phyloP scores from a whole-genome alignment of 2,888 invertebrate species.

The Euclidia mi region DNA sequence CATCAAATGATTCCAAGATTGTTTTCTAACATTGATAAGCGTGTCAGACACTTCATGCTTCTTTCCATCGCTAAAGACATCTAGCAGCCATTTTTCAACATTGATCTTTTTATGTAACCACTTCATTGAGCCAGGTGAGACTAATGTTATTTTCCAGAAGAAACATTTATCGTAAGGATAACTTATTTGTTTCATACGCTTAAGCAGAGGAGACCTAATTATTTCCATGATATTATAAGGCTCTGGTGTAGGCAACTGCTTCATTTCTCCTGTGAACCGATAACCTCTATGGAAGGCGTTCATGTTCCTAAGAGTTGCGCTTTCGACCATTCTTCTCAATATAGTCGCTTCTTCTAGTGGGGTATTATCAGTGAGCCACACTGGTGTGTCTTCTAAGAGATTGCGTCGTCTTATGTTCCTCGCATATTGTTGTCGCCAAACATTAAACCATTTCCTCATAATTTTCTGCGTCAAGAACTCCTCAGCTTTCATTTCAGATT shows the following conservation, averaged over 20 bases:
- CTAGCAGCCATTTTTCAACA: slow-evolving; percentile 82
- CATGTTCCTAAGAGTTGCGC: slow-evolving; percentile 77
- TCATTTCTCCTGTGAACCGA: slow-evolving; percentile 77
- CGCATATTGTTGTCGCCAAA: slow-evolving; percentile 76
- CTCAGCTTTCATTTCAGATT: slow-evolving; percentile 79
- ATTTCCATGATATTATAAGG: slow-evolving; percentile 82
- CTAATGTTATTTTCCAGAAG: slow-evolving; percentile 91
- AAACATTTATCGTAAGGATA: slow-evolving; percentile 81
- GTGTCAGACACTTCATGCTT: slow-evolving; percentile 72
- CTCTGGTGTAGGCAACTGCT: slow-evolving; percentile 69
- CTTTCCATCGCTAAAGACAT: slow-evolving; percentile 82
- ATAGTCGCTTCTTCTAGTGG: slow-evolving; percentile 74
- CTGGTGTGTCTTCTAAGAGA: slow-evolving; percentile 81
- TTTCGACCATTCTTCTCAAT: slow-evolving; percentile 73
- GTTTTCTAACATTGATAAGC: slow-evolving; percentile 78
- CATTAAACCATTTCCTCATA: slow-evolving; percentile 78
- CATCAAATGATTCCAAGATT: slow-evolving; percentile 85
- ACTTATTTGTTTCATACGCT: slow-evolving; percentile 85
- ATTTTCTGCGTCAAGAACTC: slow-evolving; percentile 71
- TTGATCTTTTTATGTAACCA: slow-evolving; percentile 81
- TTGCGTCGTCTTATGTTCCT: slow-evolving; percentile 77
- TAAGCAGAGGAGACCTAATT: slow-evolving; percentile 81
- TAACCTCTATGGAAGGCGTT: slow-evolving; percentile 81
- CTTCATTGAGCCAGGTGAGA: slow-evolving; percentile 86
- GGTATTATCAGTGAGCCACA: slow-evolving; percentile 80